These are phyloP conservation scores for Hololepta plana DNA, from an alignment of 2,888 invertebrate genomes.

Conservation along the genomic window DNA sequence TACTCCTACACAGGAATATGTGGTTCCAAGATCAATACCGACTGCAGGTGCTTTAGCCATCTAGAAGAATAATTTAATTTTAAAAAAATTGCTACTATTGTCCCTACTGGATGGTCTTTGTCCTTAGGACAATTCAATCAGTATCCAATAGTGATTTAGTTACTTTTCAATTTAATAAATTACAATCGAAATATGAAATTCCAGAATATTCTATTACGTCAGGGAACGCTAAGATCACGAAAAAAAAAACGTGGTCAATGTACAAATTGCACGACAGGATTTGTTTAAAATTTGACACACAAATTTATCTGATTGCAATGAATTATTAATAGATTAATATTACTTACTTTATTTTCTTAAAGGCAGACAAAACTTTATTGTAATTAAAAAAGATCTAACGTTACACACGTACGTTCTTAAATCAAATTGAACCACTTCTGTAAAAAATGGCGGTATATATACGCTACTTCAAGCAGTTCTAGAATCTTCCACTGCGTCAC, in stretches of 20 bases:
- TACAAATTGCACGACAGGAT: conserved; percentile 2
- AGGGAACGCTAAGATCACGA: too few relatives aligned
- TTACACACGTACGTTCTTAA: conserved; percentile 11
- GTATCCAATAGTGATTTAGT: too few relatives aligned
- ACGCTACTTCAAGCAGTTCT: conserved; percentile 18
- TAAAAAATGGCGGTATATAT: conserved; percentile 23
- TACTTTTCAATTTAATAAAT: too few relatives aligned
- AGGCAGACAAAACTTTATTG: conserved; percentile 21
- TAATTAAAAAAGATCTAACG: conserved; percentile 10
- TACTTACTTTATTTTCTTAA: too few relatives aligned
- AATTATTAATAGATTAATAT: too few relatives aligned
- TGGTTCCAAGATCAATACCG: conserved; percentile 93
- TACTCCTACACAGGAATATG: conserved; percentile 87
- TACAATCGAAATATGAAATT: too few relatives aligned
- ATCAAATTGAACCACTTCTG: conserved; percentile 18
- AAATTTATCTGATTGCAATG: too few relatives aligned
- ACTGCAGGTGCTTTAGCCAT: conserved; percentile 69
- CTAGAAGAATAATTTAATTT: conserved; percentile 18
- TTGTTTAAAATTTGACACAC: too few relatives aligned
- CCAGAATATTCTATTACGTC: too few relatives aligned
- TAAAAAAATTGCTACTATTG: conserved; percentile 3
- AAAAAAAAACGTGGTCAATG: not conserved
- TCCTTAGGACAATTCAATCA: too few relatives aligned
- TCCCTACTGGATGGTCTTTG: too few relatives aligned
- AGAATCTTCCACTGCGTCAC: conserved; percentile 20